Conservation (phyloP, 2,113 vertebrate genomes). For the Saccopteryx leptura region DNA sequence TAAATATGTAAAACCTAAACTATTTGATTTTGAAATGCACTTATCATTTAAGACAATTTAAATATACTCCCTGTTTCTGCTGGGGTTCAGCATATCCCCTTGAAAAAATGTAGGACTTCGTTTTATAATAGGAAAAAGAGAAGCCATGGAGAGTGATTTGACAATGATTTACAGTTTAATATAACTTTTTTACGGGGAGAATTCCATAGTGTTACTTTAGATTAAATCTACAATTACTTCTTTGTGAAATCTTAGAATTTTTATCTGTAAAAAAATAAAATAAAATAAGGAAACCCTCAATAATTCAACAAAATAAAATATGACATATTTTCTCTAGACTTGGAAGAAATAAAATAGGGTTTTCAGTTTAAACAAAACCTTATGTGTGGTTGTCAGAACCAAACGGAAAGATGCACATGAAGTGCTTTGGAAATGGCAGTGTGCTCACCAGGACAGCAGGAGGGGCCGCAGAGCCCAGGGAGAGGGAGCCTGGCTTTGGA, state of each 20-base stretch:
- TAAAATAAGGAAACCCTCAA: not conserved
- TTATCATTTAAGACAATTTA: slow-evolving; percentile 65
- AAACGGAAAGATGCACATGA: not conserved
- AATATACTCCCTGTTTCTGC: not conserved
- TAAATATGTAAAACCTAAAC: slow-evolving; percentile 64
- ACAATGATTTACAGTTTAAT: slow-evolving; percentile 34
- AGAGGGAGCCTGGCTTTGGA: not conserved
- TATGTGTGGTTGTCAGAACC: not conserved
- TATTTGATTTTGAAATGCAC: slow-evolving; percentile 69
- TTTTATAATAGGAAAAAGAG: slow-evolving; percentile 8
- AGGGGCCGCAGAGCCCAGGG: not conserved
- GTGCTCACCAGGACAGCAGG: not conserved
- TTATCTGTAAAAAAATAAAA: not conserved
- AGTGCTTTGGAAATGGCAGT: not conserved
- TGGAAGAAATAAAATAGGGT: slow-evolving; percentile 34
- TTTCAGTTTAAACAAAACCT: slow-evolving; percentile 60
- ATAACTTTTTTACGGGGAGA: slow-evolving; percentile 14
- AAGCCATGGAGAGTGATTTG: not conserved
- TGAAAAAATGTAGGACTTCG: slow-evolving; percentile 17
- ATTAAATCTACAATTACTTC: slow-evolving; percentile 57
- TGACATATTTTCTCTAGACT: slow-evolving; percentile 32
- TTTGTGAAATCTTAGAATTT: slow-evolving; percentile 26
- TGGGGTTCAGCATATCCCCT: not conserved
- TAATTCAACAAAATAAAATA: slow-evolving; percentile 43
- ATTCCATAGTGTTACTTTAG: not conserved